Conservation (phyloP, 37 sponge, comb jelly and placozoan genomes). For the Geodia barretti region DNA sequence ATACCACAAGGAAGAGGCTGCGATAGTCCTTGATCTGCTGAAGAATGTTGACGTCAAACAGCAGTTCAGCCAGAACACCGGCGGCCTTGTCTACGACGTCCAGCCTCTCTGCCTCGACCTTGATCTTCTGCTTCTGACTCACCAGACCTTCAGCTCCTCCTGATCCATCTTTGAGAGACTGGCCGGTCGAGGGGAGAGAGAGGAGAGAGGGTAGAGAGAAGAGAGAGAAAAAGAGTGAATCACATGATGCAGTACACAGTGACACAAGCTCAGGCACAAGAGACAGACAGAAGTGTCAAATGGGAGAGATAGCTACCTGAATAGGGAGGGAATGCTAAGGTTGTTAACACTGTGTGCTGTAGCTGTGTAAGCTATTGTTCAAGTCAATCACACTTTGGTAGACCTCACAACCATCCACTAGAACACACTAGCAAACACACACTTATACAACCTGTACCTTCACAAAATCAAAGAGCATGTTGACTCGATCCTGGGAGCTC, state of each 20-base stretch:
- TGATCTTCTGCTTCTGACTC: slow-evolving; percentile 53
- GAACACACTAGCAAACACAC: background rate
- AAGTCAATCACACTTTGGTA: too few species aligned
- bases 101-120: slow-evolving; percentile 91
- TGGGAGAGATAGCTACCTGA: too few species aligned
- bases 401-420: background rate
- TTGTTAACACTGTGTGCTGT: too few species aligned
- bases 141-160: slow-evolving; percentile 47
- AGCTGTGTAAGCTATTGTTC: background rate
- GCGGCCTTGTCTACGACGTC: slow-evolving; percentile 95
- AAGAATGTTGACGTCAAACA: slow-evolving; percentile 78
- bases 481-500: slow-evolving; percentile 65
- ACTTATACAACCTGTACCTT: slow-evolving; percentile 48
- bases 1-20: slow-evolving; percentile 86
- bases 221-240: too few species aligned
- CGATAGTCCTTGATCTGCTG: slow-evolving; percentile 86
- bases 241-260: too few species aligned
- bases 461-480: slow-evolving; percentile 89
- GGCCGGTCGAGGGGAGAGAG: background rate
- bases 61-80: slow-evolving; percentile 89
- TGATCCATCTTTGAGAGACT: background rate
- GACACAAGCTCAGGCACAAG: too few species aligned
- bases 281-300: too few species aligned
- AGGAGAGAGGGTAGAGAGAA: too few species aligned
- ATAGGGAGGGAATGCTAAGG: too few species aligned